Conservation (phyloP, 1,140 invertebrate genomes). For the Stratiolaelaps scimitus region DNA sequence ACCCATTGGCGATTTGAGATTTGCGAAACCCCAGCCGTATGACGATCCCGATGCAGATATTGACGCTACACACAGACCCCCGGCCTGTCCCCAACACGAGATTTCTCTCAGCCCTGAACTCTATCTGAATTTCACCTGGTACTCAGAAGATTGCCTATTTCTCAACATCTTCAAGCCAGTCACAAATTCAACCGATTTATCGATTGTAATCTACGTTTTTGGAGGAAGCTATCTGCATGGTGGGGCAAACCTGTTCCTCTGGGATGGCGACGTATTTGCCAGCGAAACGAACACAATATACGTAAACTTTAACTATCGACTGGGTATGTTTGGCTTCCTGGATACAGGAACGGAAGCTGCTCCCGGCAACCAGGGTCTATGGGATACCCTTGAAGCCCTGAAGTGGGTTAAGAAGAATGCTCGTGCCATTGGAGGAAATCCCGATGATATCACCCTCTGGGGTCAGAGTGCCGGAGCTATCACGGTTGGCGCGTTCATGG, state of each 20-base stretch:
- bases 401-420: slow-evolving; percentile 43
- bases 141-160: slow-evolving; percentile 72
- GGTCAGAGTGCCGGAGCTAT: slow-evolving; percentile 38
- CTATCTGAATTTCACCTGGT: background rate
- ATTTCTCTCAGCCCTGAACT: background rate
- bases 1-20: slow-evolving; percentile 1
- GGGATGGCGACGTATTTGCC: slow-evolving; percentile 53
- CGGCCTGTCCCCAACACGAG: background rate
- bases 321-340: slow-evolving; percentile 45
- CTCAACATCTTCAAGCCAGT: slow-evolving; percentile 79
- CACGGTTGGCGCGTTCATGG: background rate
- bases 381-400: slow-evolving; percentile 40
- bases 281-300: slow-evolving; percentile 52
- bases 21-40: background rate
- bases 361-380: slow-evolving; percentile 42
- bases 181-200: slow-evolving; percentile 35
- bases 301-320: slow-evolving; percentile 56
- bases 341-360: slow-evolving; percentile 38
- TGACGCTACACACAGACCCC: background rate
- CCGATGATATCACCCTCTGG: slow-evolving; percentile 42
- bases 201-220: slow-evolving; percentile 65
- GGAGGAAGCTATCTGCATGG: slow-evolving; percentile 56
- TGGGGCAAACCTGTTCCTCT: slow-evolving; percentile 46
- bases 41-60: background rate
- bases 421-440: slow-evolving; percentile 48